Percentiles rank a stretch among this genome's conserved stretches.
Evolutionary conservation across 1,140 invertebrate genomes (phyloP).

Genomic region (Holcopasites calliopsidis): DNA sequence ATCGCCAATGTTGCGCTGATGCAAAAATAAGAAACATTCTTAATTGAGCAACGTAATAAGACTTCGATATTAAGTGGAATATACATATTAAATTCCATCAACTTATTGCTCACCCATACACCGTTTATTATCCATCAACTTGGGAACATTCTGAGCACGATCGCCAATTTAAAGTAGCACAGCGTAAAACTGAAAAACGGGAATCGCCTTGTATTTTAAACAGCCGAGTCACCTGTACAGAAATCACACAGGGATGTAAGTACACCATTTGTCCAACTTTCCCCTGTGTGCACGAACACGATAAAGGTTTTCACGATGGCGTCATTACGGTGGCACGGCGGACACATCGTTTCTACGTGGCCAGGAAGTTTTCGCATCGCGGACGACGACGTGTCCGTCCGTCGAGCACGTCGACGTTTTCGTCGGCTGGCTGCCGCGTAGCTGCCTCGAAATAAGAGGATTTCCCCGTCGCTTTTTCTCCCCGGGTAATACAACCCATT

Average conservation of each 20-base stretch:
- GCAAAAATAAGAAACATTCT: too few species aligned
- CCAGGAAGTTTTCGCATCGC: conserved; percentile 57
- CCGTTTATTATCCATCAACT: too few species aligned
- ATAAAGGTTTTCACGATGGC: conserved; percentile 51
- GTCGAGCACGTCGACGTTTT: conserved; percentile 38
- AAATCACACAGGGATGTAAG: background rate
- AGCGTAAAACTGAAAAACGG: too few species aligned
- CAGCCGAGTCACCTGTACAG: background rate
- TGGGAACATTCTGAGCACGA: too few species aligned
- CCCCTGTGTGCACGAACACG: conserved; percentile 41
- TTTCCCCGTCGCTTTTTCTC: conserved; percentile 37
- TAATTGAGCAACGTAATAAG: too few species aligned
- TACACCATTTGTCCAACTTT: conserved; percentile 53
- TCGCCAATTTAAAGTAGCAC: too few species aligned
- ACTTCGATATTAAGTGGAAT: too few species aligned
- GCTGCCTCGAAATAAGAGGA: conserved; percentile 55
- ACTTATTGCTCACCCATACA: too few species aligned
- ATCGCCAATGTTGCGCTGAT: background rate
- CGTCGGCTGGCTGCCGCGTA: conserved; percentile 18
- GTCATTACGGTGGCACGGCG: conserved; percentile 60
- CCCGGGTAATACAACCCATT: conserved; percentile 7
- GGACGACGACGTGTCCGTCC: conserved; percentile 46
- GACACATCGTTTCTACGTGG: conserved; percentile 67
- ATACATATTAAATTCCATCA: too few species aligned
- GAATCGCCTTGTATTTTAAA: too few species aligned